phyloP scores from a whole-genome alignment of 2,888 invertebrate genomes.

The Cerastoderma edule region DNA sequence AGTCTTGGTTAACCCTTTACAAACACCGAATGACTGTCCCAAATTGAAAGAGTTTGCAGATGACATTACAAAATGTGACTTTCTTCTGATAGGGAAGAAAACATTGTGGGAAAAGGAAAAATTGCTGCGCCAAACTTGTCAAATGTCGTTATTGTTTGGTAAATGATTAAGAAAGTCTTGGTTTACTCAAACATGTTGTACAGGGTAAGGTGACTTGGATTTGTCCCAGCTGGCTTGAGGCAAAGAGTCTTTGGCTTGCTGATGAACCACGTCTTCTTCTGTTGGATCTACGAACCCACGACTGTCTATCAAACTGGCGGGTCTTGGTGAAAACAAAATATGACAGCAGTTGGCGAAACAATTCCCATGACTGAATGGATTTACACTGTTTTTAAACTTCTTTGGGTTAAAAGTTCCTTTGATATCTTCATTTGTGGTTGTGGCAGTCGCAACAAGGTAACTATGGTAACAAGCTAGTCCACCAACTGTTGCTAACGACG shows the following conservation, averaged over 20 bases:
- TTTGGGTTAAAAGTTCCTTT: slow-evolving; percentile 55
- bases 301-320: slow-evolving; percentile 54
- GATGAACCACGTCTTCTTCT: slow-evolving; percentile 35
- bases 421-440: slow-evolving; percentile 62
- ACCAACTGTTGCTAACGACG: slow-evolving; percentile 55
- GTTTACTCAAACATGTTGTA: slow-evolving; percentile 8
- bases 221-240: slow-evolving; percentile 7
- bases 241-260: slow-evolving; percentile 10
- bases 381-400: slow-evolving; percentile 47
- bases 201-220: slow-evolving; percentile 7
- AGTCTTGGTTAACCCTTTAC: too few species aligned
- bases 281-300: slow-evolving; percentile 54
- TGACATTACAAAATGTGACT: too few species aligned
- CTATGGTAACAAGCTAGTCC: slow-evolving; percentile 60
- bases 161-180: too few species aligned
- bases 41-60: too few species aligned
- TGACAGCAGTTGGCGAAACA: slow-evolving; percentile 49
- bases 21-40: too few species aligned
- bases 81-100: too few species aligned
- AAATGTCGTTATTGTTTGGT: too few species aligned
- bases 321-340: slow-evolving; percentile 51
- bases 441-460: slow-evolving; percentile 55
- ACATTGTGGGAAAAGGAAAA: too few species aligned
- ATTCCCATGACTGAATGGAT: slow-evolving; percentile 58
- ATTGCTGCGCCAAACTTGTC: too few species aligned